Conservation (phyloP, 2,888 invertebrate species). For the Tenthredo mesomela region DNA sequence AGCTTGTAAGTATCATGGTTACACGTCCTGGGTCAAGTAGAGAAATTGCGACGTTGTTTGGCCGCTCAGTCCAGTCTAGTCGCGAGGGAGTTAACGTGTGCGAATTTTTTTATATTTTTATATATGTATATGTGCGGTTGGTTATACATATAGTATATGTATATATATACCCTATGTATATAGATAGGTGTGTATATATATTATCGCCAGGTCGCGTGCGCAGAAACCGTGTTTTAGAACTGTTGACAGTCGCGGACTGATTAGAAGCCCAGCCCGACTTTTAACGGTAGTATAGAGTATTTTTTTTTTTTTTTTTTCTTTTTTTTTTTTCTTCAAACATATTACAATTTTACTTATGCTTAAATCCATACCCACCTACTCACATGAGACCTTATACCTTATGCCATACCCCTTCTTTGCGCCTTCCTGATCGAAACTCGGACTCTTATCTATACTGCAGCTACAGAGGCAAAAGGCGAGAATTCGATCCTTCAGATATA, state of each 20-base stretch:
- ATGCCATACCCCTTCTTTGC: not conserved
- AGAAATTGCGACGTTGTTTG: slow-evolving; percentile 36
- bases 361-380: not conserved
- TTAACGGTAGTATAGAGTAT: slow-evolving; percentile 9
- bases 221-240: slow-evolving; percentile 43
- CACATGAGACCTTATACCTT: not conserved
- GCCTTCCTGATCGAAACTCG: not conserved
- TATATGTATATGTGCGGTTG: not conserved
- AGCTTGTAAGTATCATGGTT: slow-evolving; percentile 37
- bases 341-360: slow-evolving; percentile 18
- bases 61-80: not conserved
- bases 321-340: too few species aligned
- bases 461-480: not conserved
- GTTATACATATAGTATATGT: not conserved
- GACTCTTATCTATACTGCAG: not conserved
- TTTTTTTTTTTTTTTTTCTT: not conserved
- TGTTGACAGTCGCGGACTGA: slow-evolving; percentile 50
- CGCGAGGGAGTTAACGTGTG: not conserved
- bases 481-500: not conserved
- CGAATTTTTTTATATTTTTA: not conserved
- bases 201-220: slow-evolving; percentile 33
- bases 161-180: not conserved
- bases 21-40: slow-evolving; percentile 27
- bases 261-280: slow-evolving; percentile 25
- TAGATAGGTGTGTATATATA: not conserved